A percentile compares a stretch with the other conserved stretches of the same genome.
phyloP scores from a whole-genome alignment of 2,113 vertebrate species.

The Paraplagusia blochii region DNA sequence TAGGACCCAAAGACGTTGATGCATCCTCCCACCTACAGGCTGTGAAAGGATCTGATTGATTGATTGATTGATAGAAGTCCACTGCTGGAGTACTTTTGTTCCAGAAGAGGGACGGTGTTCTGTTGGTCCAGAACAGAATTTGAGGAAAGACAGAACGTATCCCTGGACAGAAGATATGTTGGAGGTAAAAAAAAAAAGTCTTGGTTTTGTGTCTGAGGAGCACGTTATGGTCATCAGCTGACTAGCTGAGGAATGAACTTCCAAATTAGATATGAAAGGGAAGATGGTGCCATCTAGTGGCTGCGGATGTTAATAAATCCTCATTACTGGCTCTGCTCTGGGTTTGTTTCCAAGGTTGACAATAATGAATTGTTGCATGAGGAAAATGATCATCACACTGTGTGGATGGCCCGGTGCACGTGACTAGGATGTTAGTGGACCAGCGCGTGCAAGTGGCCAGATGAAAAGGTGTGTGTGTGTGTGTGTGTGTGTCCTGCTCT shows the following conservation, averaged over 20 bases:
- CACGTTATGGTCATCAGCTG: slow-evolving; percentile 13
- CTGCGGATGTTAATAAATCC: slow-evolving; percentile 22
- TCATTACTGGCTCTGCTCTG: slow-evolving; percentile 26
- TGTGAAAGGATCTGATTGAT: slow-evolving; percentile 48
- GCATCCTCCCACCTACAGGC: slow-evolving; percentile 32
- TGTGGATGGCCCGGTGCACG: not conserved
- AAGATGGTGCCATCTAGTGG: slow-evolving; percentile 71
- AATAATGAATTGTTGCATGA: slow-evolving; percentile 51
- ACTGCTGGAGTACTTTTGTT: slow-evolving; percentile 1
- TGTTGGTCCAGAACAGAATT: slow-evolving; percentile 3
- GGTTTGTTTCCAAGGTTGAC: slow-evolving; percentile 45
- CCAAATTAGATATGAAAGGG: slow-evolving; percentile 57
- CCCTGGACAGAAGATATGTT: not conserved
- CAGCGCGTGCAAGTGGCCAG: not conserved
- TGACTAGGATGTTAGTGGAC: not conserved
- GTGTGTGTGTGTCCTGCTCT: slow-evolving; percentile 24
- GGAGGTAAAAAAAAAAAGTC: not conserved
- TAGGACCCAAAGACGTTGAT: slow-evolving; percentile 21
- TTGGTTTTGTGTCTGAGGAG: slow-evolving; percentile 16
- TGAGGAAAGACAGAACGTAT: not conserved
- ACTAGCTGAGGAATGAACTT: slow-evolving; percentile 41
- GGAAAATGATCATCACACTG: slow-evolving; percentile 30
- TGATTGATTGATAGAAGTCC: slow-evolving; percentile 24
- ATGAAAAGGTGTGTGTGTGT: slow-evolving; percentile 9
- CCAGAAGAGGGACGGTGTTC: slow-evolving; percentile 6